phyloP scores from a whole-genome alignment of 2,113 vertebrate species.

The Pomatorhinus ruficollis region DNA sequence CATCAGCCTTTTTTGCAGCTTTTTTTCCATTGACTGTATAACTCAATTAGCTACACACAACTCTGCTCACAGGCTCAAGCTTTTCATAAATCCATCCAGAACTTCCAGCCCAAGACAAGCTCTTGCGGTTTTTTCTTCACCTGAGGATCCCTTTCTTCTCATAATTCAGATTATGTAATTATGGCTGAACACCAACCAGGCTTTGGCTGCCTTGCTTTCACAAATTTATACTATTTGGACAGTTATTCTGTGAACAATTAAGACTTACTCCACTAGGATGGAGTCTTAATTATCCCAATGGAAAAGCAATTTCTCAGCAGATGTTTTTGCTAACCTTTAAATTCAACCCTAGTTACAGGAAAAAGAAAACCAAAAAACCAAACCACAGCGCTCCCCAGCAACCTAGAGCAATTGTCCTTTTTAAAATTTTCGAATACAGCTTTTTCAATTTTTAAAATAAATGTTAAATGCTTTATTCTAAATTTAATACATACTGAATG shows the following conservation, averaged over 20 bases:
- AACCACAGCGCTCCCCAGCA: fast-evolving
- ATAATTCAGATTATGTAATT: not conserved
- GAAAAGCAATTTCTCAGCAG: not conserved
- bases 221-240: not conserved
- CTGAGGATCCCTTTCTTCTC: not conserved
- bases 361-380: no score
- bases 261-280: not conserved
- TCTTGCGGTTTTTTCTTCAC: not conserved
- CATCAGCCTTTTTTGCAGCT: not conserved
- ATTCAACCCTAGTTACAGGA: not conserved
- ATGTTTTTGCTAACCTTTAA: not conserved
- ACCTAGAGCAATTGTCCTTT: not conserved
- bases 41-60: not conserved
- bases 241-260: not conserved
- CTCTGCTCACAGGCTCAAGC: not conserved
- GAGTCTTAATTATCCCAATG: not conserved
- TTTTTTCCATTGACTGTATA: not conserved
- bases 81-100: not conserved
- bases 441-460: not conserved
- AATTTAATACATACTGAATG: not conserved
- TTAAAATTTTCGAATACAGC: not conserved
- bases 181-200: not conserved
- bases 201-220: not conserved
- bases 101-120: not conserved
- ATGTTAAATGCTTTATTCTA: not conserved